Conservation (phyloP, 2,113 vertebrate genomes). For the Glareola pratincola region DNA sequence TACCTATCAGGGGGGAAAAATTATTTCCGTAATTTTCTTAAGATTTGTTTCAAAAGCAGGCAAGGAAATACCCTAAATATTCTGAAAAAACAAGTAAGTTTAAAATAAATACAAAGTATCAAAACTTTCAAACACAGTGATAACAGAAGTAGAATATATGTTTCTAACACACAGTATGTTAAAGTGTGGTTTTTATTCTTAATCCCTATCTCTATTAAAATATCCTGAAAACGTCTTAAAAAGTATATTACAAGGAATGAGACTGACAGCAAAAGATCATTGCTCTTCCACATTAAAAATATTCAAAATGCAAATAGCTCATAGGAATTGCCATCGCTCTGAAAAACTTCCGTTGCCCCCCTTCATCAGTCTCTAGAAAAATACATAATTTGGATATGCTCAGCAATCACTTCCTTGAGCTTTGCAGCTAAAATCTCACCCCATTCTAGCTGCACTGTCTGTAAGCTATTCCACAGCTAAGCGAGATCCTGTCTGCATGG, state of each 20-base stretch:
- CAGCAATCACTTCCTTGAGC: neutral
- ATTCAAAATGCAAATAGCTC: neutral
- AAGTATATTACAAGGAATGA: neutral
- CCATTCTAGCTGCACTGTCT: neutral
- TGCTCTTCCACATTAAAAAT: neutral
- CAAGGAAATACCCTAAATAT: neutral
- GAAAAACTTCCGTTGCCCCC: neutral
- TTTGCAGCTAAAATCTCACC: neutral
- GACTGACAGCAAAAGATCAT: neutral
- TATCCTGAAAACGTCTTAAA: neutral
- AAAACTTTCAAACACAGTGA: neutral
- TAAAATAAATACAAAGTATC: neutral
- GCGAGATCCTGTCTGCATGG: neutral
- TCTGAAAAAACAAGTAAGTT: neutral
- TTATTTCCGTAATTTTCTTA: neutral
- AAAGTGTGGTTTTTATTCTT: neutral
- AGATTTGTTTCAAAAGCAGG: neutral
- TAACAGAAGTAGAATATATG: neutral
- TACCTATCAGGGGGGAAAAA: neutral
- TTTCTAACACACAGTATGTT: neutral
- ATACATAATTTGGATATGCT: neutral
- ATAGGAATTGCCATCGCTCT: neutral
- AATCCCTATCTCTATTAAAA: neutral
- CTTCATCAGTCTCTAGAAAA: neutral
- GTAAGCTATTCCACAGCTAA: neutral